Conservation (phyloP, 2,888 invertebrate species). For the Ashinkailepas kermadecensis region DNA sequence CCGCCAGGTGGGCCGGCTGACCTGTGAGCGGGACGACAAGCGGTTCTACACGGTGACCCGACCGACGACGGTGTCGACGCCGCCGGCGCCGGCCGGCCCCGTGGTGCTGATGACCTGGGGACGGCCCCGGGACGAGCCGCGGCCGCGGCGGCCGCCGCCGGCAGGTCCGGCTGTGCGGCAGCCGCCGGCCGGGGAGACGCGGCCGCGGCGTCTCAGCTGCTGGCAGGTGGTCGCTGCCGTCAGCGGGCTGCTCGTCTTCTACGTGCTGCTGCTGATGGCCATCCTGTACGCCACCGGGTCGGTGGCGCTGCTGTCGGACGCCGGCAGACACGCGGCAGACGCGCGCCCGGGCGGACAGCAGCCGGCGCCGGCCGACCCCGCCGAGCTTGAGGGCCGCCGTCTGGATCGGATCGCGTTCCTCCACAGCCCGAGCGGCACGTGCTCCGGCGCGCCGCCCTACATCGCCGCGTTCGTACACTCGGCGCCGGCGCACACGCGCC, state of each 20-base stretch:
- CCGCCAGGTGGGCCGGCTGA: background rate
- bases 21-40: background rate
- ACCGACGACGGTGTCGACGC: background rate
- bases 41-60: background rate
- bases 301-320: background rate
- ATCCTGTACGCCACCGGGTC: constrained; percentile 10
- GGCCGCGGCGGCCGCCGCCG: background rate
- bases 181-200: background rate
- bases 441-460: background rate
- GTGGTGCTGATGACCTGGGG: constrained; percentile 19
- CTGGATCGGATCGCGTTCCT: background rate
- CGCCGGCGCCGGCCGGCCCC: background rate
- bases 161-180: background rate
- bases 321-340: background rate
- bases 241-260: background rate
- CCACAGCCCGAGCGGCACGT: background rate
- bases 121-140: background rate
- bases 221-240: constrained; percentile 3
- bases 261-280: background rate
- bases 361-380: too few relatives aligned
- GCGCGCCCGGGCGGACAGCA: background rate
- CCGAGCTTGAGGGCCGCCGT: background rate
- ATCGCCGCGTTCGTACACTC: constrained; percentile 31
- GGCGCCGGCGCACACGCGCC: constrained; percentile 29
- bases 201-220: constrained; percentile 1